These are phyloP conservation scores for Apis mellifera DNA, from an alignment of 1,140 invertebrate species.

Conservation along the genomic window DNA sequence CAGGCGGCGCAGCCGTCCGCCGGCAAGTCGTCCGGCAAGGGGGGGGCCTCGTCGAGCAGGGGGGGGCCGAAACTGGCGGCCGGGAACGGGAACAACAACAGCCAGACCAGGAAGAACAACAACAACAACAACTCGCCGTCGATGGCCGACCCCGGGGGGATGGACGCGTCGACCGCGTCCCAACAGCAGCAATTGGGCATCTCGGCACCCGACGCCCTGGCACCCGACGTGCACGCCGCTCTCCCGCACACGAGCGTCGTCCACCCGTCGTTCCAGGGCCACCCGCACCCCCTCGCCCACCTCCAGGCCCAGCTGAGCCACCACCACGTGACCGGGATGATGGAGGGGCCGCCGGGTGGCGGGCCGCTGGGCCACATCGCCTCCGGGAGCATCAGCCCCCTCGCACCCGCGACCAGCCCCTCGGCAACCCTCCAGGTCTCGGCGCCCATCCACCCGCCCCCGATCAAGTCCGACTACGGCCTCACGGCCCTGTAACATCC, in stretches of 20 bases:
- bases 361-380: constrained; percentile 77
- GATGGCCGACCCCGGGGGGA: constrained; percentile 72
- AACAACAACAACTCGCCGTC: constrained; percentile 83
- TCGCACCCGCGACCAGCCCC: constrained; percentile 77
- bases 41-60: constrained; percentile 56
- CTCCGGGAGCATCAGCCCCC: constrained; percentile 81
- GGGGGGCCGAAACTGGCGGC: constrained; percentile 56
- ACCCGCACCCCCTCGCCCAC: constrained; percentile 79
- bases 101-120: constrained; percentile 82
- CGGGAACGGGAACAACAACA: constrained; percentile 80
- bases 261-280: constrained; percentile 77
- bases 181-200: constrained; percentile 57
- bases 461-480: constrained; percentile 88
- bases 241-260: constrained; percentile 69
- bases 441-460: constrained; percentile 75
- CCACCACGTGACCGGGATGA: constrained; percentile 79
- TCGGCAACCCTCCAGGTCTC: constrained; percentile 68
- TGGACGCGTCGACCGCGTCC: constrained; percentile 69
- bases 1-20: constrained; percentile 81
- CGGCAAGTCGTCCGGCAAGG: constrained; percentile 79
- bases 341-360: constrained; percentile 73
- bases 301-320: constrained; percentile 79
- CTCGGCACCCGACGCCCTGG: constrained; percentile 67
- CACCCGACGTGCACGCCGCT: constrained; percentile 74
- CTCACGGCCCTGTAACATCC: constrained; percentile 87